Base-by-base conservation (phyloP, 2,888 invertebrate species). In the Lagria hirta region DNA sequence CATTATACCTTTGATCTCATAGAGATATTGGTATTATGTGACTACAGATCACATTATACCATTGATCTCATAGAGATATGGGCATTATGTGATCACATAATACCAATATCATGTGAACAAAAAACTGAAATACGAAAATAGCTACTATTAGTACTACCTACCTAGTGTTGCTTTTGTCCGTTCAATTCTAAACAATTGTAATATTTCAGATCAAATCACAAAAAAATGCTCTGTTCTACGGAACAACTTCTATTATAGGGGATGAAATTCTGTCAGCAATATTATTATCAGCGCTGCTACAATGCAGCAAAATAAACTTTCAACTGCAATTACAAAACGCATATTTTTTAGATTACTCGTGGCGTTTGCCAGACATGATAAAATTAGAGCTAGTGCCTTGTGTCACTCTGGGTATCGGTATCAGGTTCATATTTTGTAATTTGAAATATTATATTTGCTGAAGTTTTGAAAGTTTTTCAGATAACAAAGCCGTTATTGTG, bases 221-320 rank as follows among this genome's bases (percentile, higher is more conserved):
- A 16, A 59, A 57, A 44, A 51, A 34, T 22, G 46, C 52, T 16
- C 24, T 43, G 11, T 51, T 71, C 59, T 65, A 72, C 43, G 45
- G 64, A 50, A 56, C 64, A 36, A 71, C 71, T 52, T 75, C 75
- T 1, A 77, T 82, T 38, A 60, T 82, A 12, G 82, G 81, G 4
- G 78, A 83, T 69, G 81, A 81, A 66, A 83, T 83, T 52, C 61
- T 83, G 13, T 69, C 73, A 0, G 76, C 80, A 65, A 78, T 81
- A 56, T 71, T 80, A 38, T 56, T 79, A 37, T 81, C 81, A 0
- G 75, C 79, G 10, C 59, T 81, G 18, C 60, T 75, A 30, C 79
- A 79, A 64, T 70, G 75, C 37, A 70, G 74, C 40, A 72, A 70
- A 50, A 64, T 79, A 35, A 67, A 68, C 30, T 81, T 81, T 59